phyloP scores from a whole-genome alignment of 2,888 invertebrate species.

The Pteria penguin region DNA sequence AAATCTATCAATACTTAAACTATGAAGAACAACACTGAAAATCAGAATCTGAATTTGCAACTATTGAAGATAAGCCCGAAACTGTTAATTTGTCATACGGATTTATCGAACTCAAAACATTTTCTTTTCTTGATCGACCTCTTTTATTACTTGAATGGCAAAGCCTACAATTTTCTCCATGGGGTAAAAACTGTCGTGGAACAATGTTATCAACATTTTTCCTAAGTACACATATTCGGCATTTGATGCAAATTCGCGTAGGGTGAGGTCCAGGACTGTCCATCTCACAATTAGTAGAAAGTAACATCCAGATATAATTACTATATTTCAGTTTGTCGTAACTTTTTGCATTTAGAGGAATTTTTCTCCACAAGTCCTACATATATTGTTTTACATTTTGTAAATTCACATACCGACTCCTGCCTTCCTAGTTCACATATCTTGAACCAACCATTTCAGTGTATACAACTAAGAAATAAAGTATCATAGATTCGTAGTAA shows the following conservation, averaged over 20 bases:
- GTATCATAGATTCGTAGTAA: too few species aligned
- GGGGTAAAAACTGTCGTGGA: neutral
- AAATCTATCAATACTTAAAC: neutral
- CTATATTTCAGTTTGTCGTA: neutral
- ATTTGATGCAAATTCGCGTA: neutral
- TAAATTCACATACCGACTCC: too few species aligned
- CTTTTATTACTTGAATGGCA: neutral
- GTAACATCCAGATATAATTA: neutral
- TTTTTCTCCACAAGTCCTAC: neutral
- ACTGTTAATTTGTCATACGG: too few species aligned
- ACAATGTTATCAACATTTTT: neutral
- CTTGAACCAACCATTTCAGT: too few species aligned
- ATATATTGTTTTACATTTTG: too few species aligned
- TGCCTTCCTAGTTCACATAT: too few species aligned
- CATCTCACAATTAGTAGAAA: neutral
- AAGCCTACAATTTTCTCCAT: neutral
- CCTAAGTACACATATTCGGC: neutral
- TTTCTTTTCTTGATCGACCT: neutral
- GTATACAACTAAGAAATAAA: too few species aligned
- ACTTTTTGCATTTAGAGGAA: neutral
- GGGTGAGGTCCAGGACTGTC: neutral
- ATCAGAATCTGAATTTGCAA: neutral
- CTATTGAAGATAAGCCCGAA: too few species aligned
- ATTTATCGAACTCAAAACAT: neutral
- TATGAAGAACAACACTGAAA: slow-evolving; percentile 4